Percentiles rank a stretch among this genome's conserved stretches.
Conservation (phyloP, 2,888 invertebrate genomes). For the Spodoptera picta region DNA sequence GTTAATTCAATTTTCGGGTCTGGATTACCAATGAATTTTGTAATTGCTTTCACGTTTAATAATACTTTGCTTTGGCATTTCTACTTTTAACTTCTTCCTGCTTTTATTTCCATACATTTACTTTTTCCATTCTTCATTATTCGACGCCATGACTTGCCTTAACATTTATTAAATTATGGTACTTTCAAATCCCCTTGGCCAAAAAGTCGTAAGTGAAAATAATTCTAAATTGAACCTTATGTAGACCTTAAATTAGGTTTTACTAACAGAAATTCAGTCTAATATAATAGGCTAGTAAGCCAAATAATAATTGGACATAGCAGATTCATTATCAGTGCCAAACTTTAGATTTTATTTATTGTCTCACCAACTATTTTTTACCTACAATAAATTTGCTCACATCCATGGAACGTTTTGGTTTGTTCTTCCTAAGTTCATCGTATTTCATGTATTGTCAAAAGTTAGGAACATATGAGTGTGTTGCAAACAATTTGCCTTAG, state of each 20-base stretch:
- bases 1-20: too few relatives aligned
- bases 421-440: conserved; percentile 13
- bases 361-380: conserved; percentile 46
- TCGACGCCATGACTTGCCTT: neutral
- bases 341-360: conserved; percentile 45
- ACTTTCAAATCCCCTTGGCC: conserved; percentile 12
- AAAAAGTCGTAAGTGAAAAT: conserved; percentile 55
- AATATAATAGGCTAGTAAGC: conserved; percentile 68
- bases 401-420: conserved; percentile 34
- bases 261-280: conserved; percentile 76
- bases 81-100: too few relatives aligned
- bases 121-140: too few relatives aligned
- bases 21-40: too few relatives aligned
- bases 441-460: conserved; percentile 27
- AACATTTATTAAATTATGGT: too few relatives aligned
- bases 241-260: conserved; percentile 83
- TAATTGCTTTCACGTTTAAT: too few relatives aligned
- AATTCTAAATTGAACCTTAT: conserved; percentile 69
- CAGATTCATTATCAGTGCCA: conserved; percentile 44
- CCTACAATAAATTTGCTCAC: conserved; percentile 29
- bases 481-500: conserved; percentile 1
- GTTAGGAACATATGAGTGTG: conserved; percentile 30
- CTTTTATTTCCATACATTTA: too few relatives aligned
- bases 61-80: too few relatives aligned
- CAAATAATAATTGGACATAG: conserved; percentile 79